Conservation (phyloP, 2,888 invertebrate species). For the Acanthococcus lagerstroemiae region DNA sequence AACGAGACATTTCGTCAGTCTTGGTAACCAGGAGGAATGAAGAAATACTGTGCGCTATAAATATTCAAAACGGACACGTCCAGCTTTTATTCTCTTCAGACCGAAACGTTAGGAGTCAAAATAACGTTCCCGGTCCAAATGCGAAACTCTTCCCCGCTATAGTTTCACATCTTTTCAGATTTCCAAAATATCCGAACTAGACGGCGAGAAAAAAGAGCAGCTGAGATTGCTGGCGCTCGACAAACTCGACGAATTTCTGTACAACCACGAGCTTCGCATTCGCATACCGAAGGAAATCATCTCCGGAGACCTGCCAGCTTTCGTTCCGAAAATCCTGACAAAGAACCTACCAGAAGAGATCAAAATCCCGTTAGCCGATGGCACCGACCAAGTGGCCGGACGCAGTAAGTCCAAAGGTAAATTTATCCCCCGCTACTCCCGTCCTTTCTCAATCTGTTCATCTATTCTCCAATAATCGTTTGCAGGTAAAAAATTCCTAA, state of each 20-base stretch:
- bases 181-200: conserved; percentile 27
- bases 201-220: conserved; percentile 44
- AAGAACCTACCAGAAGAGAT: conserved; percentile 56
- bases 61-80: too few relatives aligned
- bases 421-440: not conserved
- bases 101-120: too few relatives aligned
- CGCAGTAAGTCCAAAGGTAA: conserved; percentile 17
- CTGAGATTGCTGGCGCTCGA: conserved; percentile 51
- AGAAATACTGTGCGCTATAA: too few relatives aligned
- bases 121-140: too few relatives aligned
- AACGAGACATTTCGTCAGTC: too few relatives aligned
- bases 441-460: not conserved
- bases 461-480: conserved; percentile 38
- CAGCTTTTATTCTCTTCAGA: not conserved
- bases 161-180: too few relatives aligned
- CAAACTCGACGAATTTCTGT: conserved; percentile 61
- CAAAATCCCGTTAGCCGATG: conserved; percentile 57
- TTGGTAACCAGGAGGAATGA: too few relatives aligned
- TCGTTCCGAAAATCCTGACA: conserved; percentile 56
- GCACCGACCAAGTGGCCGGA: conserved; percentile 41
- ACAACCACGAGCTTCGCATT: conserved; percentile 63
- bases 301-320: conserved; percentile 49
- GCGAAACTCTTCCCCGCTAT: too few relatives aligned
- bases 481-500: conserved; percentile 69
- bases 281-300: conserved; percentile 58